Evolutionary conservation across 1,140 invertebrate genomes (phyloP).

Genomic region (Drosophila trapezifrons): DNA sequence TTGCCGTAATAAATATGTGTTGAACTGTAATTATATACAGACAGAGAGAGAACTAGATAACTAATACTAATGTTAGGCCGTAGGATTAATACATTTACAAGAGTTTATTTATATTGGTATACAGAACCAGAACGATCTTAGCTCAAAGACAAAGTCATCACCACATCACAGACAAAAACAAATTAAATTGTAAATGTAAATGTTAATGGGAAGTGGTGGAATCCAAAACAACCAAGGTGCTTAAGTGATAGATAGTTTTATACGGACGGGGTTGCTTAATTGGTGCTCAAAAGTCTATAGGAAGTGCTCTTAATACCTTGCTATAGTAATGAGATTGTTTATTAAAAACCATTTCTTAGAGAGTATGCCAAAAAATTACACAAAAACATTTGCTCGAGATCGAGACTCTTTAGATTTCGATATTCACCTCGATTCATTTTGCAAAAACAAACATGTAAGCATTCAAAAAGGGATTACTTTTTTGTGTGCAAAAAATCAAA

Average conservation of each 20-base stretch:
- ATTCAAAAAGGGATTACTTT: conserved; percentile 71
- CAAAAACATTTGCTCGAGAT: conserved; percentile 53
- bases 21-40: conserved; percentile 8
- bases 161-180: conserved; percentile 75
- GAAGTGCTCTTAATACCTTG: conserved; percentile 72
- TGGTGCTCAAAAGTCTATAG: conserved; percentile 69
- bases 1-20: conserved; percentile 12
- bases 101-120: conserved; percentile 18
- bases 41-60: conserved; percentile 38
- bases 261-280: conserved; percentile 59
- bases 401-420: conserved; percentile 17
- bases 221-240: conserved; percentile 56
- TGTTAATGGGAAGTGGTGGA: conserved; percentile 26
- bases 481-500: conserved; percentile 63
- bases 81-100: conserved; percentile 46
- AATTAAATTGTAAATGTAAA: conserved; percentile 29
- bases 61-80: conserved; percentile 55
- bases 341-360: conserved; percentile 60
- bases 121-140: conserved; percentile 67
- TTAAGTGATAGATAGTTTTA: conserved; percentile 63
- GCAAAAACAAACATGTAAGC: conserved; percentile 81
- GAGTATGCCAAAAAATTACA: conserved; percentile 64
- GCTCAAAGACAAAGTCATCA: conserved; percentile 69
- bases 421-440: conserved; percentile 40
- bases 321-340: conserved; percentile 49